Evolutionary conservation across 2,797 vertebrate species (phyloP), one percentile per base, ranked within the genome.

Genomic region (Graptemys geographica): DNA sequence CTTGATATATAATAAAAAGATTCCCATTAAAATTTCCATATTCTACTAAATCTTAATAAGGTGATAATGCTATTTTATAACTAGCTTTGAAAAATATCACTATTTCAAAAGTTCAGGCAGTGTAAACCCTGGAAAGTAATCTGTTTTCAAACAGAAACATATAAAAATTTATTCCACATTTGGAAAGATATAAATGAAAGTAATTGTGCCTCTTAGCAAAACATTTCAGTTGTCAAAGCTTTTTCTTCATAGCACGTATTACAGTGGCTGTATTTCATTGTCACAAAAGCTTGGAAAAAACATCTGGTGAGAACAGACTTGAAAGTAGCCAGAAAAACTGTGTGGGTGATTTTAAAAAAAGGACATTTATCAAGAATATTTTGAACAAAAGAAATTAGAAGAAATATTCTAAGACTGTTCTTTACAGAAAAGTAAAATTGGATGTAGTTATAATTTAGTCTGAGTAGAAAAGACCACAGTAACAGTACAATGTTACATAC

Each of bases 251-350:
- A 57, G 33, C 31, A 49, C 18, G 47, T 28, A 51, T 28, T 83
- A 95, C 23, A 92, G 52, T 79, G 83, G 82, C 44, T 92, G 28
- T 44, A 87, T 92, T 95, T 90, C 89, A 90, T 76, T 92, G 87
- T 84, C 65, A 87, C 33, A 91, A 93, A 96, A 84, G 79, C 65
- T 89, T 92, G 44, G 80, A 83, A 91, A 88, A 97, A 90, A 93
- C 82, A 97, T 88, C 93, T 96, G 88, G 86, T 74, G 95, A 87
- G 53, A 94, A 83, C 27, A 90, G 76, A 88, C 81, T 16, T 94
- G 86, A 79, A 95, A 90, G 12, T 89, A 92, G 78, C 28, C 83
- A 95, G 88, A 86, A 95, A 87, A 96, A 92, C 37, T 84, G 59
- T 87, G 87, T 93, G 94, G 90, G 85, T 94, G 93, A 92, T 28